Conservation (phyloP, 2,888 invertebrate species). For the Noctua janthina region DNA sequence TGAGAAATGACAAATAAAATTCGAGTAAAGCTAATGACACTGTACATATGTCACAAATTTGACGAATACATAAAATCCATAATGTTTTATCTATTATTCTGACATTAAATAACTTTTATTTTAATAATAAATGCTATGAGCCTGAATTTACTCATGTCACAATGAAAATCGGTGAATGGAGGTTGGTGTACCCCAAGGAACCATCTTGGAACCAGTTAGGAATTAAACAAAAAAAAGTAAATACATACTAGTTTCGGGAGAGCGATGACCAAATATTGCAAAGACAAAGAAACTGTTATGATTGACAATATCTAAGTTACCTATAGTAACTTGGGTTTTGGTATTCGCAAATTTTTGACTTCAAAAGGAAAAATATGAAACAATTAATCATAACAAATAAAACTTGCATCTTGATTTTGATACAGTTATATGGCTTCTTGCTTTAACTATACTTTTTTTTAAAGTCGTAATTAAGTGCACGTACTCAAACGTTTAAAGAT, state of each 20-base stretch:
- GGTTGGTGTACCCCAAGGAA: slow-evolving; percentile 36
- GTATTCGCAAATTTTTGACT: neutral
- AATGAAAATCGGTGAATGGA: neutral
- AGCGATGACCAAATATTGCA: neutral
- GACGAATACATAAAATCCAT: neutral
- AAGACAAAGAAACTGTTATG: neutral
- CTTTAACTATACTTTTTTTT: slow-evolving; percentile 7
- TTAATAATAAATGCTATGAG: neutral
- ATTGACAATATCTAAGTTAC: neutral
- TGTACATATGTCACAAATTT: neutral
- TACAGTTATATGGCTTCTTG: neutral
- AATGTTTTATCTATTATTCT: neutral
- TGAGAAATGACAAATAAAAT: slow-evolving; percentile 19
- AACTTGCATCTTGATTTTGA: neutral
- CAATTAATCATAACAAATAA: neutral
- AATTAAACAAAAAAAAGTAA: neutral
- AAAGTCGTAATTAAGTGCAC: slow-evolving; percentile 26
- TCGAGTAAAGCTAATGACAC: slow-evolving; percentile 25
- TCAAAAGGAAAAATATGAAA: neutral
- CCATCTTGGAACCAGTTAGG: slow-evolving; percentile 22
- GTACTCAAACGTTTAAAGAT: slow-evolving; percentile 43
- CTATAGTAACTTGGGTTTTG: neutral
- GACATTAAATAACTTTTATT: neutral
- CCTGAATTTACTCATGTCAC: too few relatives aligned
- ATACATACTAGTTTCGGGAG: neutral